Conservation (phyloP, 1,140 invertebrate species). For the Tetragnatha versicolor region DNA sequence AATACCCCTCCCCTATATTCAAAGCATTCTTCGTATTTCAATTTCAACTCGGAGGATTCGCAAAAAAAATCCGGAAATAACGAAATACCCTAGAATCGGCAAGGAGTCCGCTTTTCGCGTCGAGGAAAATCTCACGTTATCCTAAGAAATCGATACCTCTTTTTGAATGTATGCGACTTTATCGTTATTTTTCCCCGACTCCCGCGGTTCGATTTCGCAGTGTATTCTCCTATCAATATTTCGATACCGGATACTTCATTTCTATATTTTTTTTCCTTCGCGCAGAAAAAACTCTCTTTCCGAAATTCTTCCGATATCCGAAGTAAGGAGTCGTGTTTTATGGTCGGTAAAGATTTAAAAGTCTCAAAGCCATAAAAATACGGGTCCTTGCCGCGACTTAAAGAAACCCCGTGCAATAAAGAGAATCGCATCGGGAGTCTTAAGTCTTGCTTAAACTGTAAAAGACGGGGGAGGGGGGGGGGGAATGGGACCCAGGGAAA, state of each 20-base stretch:
- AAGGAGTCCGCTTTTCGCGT: background rate
- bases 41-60: background rate
- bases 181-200: slow-evolving; percentile 6
- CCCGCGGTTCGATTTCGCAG: background rate
- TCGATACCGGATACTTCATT: slow-evolving; percentile 30
- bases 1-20: no score
- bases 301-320: slow-evolving; percentile 10
- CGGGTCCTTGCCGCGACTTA: background rate
- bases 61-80: background rate
- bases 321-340: slow-evolving; percentile 32
- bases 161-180: slow-evolving; percentile 8
- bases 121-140: no score
- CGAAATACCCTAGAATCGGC: slow-evolving; percentile 6
- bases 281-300: background rate
- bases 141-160: slow-evolving; percentile 7
- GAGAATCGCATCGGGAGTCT: background rate
- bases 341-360: slow-evolving; percentile 28
- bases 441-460: background rate
- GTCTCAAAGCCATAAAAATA: slow-evolving; percentile 8
- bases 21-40: slow-evolving; percentile 15
- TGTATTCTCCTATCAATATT: slow-evolving; percentile 32
- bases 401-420: background rate
- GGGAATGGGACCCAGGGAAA: slow-evolving; percentile 1
- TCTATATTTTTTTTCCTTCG: background rate
- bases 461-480: no score